Evolutionary conservation across 1,140 invertebrate species (phyloP), one percentile per base, ranked within the genome.

Genomic region (Platyura marginata): DNA sequence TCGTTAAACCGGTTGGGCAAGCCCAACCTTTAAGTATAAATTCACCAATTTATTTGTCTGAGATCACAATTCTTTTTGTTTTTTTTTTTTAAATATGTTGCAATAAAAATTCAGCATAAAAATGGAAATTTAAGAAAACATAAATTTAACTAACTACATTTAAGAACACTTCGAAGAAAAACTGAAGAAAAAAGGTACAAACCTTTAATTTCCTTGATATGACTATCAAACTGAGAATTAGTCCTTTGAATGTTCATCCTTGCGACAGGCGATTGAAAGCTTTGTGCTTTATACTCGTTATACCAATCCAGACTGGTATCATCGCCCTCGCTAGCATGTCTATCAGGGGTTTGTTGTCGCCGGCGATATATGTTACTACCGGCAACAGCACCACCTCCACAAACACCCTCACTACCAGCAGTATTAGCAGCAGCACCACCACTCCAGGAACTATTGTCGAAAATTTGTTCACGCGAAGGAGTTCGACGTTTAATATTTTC

Each of bases 121-220:
- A 42, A 36, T 48, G 47, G 46, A 57, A 48, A 29, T 8, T 13
- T 29, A 37, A 52, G 50, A 44, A 42, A 46, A 46, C 46, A 50
- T 48, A 50, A 51, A 44, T 19, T 23, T 29, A 32, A 36, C 29
- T 46, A 42, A 33, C 21, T 4, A 3, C 4, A 39, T 39, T 4
- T 21, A 18, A 20, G 3, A 13, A 21, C 3, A 3, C 20, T 41
- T 4, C 18, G 45, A 38, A 52, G 52, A 42, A 33, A 6, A 33
- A 32, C 2, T 38, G 10, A 3, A 41, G 16, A 29, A 18, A 50
- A 47, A 45, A 41, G 38, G 20, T 13, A 45, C 65, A 62, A 73
- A 87, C 85, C 83, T 86, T 78, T 75, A 52, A 85, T 83, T 63
- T 80, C 70, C 46, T 75, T 75, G 57, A 89, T 89, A 62, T 88